Evolutionary conservation across 2,888 invertebrate genomes (phyloP).

Genomic region (Zygaena filipendulae): DNA sequence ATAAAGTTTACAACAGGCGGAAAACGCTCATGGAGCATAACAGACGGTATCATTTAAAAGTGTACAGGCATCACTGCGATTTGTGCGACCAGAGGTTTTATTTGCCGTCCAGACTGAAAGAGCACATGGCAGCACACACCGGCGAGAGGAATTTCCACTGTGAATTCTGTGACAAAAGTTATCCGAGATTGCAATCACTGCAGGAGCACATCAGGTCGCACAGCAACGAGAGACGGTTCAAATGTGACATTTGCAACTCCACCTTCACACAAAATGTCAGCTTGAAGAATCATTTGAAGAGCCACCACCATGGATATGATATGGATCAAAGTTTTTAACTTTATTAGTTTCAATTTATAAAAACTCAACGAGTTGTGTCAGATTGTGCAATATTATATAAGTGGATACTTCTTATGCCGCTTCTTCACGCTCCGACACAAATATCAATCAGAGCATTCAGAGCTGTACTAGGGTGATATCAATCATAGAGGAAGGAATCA

Average conservation of each 20-base stretch:
- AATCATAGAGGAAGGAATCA: too few species aligned
- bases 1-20: slow-evolving; percentile 45
- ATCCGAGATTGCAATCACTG: slow-evolving; percentile 64
- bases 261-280: slow-evolving; percentile 68
- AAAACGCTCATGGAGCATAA: slow-evolving; percentile 51
- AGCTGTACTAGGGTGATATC: too few species aligned
- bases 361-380: neutral
- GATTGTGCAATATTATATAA: neutral
- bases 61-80: slow-evolving; percentile 47
- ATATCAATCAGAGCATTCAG: too few species aligned
- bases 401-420: too few species aligned
- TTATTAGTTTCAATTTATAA: neutral
- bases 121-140: slow-evolving; percentile 64
- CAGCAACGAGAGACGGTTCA: slow-evolving; percentile 57
- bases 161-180: slow-evolving; percentile 67
- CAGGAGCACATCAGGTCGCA: slow-evolving; percentile 70
- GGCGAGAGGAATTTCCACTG: slow-evolving; percentile 64
- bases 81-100: slow-evolving; percentile 54
- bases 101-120: slow-evolving; percentile 44
- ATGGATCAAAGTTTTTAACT: slow-evolving; percentile 25
- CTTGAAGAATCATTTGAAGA: slow-evolving; percentile 67
- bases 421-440: too few species aligned
- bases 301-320: slow-evolving; percentile 50
- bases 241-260: slow-evolving; percentile 60
- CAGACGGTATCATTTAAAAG: slow-evolving; percentile 42